Conservation (phyloP, 2,797 vertebrate species). For the Rhinoraja longicauda region DNA sequence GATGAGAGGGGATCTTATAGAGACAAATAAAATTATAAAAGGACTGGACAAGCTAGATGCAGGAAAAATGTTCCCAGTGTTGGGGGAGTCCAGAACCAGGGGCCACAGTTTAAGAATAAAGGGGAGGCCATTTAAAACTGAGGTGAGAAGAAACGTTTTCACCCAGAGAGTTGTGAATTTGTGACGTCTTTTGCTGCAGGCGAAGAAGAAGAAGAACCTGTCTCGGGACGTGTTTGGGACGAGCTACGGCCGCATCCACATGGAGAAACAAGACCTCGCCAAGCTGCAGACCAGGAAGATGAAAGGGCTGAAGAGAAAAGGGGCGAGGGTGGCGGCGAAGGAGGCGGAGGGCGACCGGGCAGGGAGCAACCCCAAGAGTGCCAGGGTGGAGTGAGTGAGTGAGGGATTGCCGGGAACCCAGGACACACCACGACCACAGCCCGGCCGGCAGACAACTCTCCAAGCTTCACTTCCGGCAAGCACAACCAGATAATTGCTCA, state of each 20-base stretch:
- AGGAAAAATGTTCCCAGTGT: no score
- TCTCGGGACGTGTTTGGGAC: slow-evolving; percentile 84
- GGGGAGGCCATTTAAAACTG: no score
- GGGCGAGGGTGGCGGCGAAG: slow-evolving; percentile 50
- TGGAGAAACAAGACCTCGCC: slow-evolving; percentile 89
- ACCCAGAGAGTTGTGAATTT: no score
- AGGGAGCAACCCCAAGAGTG: slow-evolving; percentile 56
- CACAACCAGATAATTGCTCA: not conserved
- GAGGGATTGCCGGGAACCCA: not conserved
- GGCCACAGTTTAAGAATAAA: no score
- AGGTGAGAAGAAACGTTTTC: no score
- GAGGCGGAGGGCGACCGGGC: slow-evolving; percentile 46
- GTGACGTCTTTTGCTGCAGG: slow-evolving; percentile 56
- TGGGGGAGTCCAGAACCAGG: no score
- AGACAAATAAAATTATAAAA: no score
- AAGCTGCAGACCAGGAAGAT: slow-evolving; percentile 88
- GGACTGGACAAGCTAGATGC: no score
- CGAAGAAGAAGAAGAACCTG: slow-evolving; percentile 93
- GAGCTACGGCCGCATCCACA: slow-evolving; percentile 83
- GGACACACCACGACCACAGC: not conserved
- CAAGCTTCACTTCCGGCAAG: not conserved
- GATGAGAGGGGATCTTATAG: no score
- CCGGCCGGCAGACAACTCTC: not conserved
- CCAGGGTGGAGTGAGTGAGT: slow-evolving; percentile 50
- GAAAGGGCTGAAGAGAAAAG: slow-evolving; percentile 80